Percentiles rank a stretch among this genome's conserved stretches.
These are phyloP conservation scores for Ciconia boyciana DNA, from an alignment of 2,113 vertebrate species.

Conservation along the genomic window DNA sequence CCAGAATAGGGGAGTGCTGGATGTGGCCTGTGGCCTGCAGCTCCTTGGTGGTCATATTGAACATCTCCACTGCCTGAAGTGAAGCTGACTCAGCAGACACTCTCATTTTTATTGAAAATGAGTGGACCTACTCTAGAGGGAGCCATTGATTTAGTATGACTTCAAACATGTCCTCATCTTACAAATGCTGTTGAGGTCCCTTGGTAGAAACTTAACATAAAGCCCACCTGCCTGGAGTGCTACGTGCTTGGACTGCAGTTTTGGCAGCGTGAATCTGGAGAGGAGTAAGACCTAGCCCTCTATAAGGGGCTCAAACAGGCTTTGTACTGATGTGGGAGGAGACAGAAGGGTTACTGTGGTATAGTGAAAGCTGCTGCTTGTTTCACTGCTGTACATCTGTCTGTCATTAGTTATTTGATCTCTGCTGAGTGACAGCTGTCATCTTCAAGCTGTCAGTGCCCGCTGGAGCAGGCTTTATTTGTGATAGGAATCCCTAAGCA, in stretches of 20 bases:
- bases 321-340: not conserved
- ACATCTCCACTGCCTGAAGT: not conserved
- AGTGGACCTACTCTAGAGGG: not conserved
- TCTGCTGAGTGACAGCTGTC: not conserved
- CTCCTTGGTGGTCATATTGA: rapidly evolving
- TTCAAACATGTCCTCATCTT: not conserved
- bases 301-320: not conserved
- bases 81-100: rapidly evolving
- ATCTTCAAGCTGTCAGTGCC: not conserved
- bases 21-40: no score
- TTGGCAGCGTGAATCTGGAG: not conserved
- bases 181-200: rapidly evolving
- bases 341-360: not conserved
- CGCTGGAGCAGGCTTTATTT: not conserved
- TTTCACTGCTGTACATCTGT: not conserved
- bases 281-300: not conserved
- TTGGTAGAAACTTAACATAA: not conserved
- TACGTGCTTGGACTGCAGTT: rapidly evolving
- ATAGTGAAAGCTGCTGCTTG: not conserved
- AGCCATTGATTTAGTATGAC: not conserved
- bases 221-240: not conserved
- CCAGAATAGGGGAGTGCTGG: no score
- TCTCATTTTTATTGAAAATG: not conserved
- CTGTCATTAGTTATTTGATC: not conserved
- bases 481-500: not conserved